phyloP scores from a whole-genome alignment of 2,113 vertebrate genomes.

The Strigops habroptila region DNA sequence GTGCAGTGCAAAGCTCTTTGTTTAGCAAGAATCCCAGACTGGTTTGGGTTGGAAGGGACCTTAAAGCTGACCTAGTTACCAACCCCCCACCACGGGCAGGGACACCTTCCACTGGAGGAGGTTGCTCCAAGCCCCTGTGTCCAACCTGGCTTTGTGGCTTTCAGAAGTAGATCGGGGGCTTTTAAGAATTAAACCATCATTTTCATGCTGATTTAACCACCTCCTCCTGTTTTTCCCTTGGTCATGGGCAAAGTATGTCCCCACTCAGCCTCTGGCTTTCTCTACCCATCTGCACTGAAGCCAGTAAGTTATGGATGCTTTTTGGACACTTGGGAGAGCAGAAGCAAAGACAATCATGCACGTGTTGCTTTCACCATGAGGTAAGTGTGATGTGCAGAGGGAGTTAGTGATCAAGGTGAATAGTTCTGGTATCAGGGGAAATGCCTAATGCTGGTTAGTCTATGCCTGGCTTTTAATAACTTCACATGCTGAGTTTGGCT shows the following conservation, averaged over 20 bases:
- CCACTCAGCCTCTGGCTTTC: neutral
- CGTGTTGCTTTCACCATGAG: neutral
- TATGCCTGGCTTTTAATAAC: neutral
- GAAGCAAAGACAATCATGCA: neutral
- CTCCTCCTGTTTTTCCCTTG: neutral
- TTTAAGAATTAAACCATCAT: neutral
- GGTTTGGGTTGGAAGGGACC: neutral
- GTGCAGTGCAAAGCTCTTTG: neutral
- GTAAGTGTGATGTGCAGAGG: neutral
- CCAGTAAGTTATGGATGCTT: fast-evolving
- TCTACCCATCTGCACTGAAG: neutral
- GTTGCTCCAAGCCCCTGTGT: neutral
- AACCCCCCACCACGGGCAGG: neutral
- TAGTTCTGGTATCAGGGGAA: neutral
- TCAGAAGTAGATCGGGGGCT: neutral
- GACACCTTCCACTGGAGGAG: neutral
- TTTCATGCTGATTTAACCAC: neutral
- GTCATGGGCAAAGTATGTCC: fast-evolving
- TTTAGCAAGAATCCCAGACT: neutral
- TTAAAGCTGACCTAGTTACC: neutral
- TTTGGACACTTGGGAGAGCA: neutral
- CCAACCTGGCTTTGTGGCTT: neutral
- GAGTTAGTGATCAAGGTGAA: neutral
- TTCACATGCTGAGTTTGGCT: too few relatives aligned
- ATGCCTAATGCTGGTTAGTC: neutral